Percentiles rank a stretch among this genome's conserved stretches.
Evolutionary conservation across 2,113 vertebrate genomes (phyloP).

Genomic region (Trichomycterus rosablanca): DNA sequence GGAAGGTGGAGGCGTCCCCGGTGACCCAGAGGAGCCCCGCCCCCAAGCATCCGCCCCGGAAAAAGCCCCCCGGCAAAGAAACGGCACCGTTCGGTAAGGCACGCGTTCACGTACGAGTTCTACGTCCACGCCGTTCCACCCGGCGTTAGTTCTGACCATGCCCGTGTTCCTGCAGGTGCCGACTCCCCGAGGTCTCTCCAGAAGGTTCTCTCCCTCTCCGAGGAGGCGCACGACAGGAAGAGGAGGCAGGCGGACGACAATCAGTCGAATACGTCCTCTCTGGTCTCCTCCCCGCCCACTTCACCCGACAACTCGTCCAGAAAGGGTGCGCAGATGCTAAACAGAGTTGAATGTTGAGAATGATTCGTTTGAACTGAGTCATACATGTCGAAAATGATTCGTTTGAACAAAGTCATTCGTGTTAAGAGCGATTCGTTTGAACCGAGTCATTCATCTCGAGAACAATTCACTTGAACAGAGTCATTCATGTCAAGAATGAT

Average conservation of each 20-base stretch:
- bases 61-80: slow-evolving; percentile 90
- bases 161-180: slow-evolving; percentile 67
- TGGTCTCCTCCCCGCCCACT: slow-evolving; percentile 86
- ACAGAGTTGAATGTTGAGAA: not conserved
- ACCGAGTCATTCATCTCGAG: too few relatives aligned
- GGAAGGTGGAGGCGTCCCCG: slow-evolving; percentile 87
- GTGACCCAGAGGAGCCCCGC: slow-evolving; percentile 71
- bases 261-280: slow-evolving; percentile 82
- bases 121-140: too few relatives aligned
- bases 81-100: slow-evolving; percentile 83
- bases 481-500: too few relatives aligned
- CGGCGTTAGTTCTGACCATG: too few relatives aligned
- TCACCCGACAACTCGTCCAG: slow-evolving; percentile 89
- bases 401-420: too few relatives aligned
- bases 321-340: slow-evolving; percentile 78
- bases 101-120: not conserved
- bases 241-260: slow-evolving; percentile 81
- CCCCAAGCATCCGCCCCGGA: slow-evolving; percentile 81
- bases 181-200: slow-evolving; percentile 93
- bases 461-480: too few relatives aligned
- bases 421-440: too few relatives aligned
- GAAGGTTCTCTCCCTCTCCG: slow-evolving; percentile 92
- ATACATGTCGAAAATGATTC: too few relatives aligned
- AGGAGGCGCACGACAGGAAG: slow-evolving; percentile 84
- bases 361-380: too few relatives aligned